These are phyloP conservation scores for Parauchenoglanis ngamensis DNA, from an alignment of 2,797 vertebrate genomes.

Conservation along the genomic window DNA sequence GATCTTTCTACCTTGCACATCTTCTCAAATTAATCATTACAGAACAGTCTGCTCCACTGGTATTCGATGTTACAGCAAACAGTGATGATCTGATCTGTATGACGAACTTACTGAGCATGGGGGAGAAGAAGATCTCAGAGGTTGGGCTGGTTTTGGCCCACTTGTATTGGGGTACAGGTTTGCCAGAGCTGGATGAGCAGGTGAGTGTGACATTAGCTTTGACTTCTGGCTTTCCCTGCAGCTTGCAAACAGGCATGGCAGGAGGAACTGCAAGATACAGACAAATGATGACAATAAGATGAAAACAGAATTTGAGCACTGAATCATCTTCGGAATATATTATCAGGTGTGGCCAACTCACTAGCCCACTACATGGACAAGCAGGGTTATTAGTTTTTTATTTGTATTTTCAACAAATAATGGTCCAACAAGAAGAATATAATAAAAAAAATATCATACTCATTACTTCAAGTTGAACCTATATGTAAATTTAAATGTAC, in stretches of 20 bases:
- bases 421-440: neutral
- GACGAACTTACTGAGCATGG: constrained; percentile 73
- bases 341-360: neutral
- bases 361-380: neutral
- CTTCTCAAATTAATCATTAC: neutral
- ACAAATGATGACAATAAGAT: neutral
- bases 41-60: too few species aligned
- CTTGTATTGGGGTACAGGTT: constrained; percentile 77
- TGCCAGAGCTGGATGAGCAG: constrained; percentile 78
- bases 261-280: constrained; percentile 78
- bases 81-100: neutral
- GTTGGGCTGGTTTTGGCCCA: constrained; percentile 77
- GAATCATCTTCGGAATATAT: neutral
- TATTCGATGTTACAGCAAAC: neutral
- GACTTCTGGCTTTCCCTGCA: constrained; percentile 72
- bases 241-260: constrained; percentile 72
- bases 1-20: neutral
- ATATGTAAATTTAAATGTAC: neutral
- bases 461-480: neutral
- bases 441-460: neutral
- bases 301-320: neutral
- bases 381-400: neutral
- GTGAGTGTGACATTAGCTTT: constrained; percentile 82
- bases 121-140: constrained; percentile 71
- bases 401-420: neutral